Conservation (phyloP, 2,113 vertebrate species). For the Ochotona princeps region DNA sequence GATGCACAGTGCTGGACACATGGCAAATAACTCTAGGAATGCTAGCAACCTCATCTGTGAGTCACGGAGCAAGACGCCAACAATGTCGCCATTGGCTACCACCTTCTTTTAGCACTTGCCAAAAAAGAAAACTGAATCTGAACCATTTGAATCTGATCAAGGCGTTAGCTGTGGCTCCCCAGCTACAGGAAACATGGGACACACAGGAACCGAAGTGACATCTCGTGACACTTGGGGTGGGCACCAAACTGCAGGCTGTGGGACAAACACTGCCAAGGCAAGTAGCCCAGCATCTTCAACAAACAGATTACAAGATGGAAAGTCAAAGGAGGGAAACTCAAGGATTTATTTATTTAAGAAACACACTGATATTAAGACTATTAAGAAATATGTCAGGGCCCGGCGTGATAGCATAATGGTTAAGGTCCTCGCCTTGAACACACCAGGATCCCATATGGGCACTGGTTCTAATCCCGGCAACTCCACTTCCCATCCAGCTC, state of each 20-base stretch:
- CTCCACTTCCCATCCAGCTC: too few species aligned
- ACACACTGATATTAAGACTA: too few species aligned
- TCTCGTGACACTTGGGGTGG: constrained; percentile 15
- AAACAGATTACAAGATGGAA: constrained; percentile 4
- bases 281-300: constrained; percentile 46
- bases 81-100: background rate
- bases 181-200: constrained; percentile 47
- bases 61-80: background rate
- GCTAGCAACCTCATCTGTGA: constrained; percentile 16
- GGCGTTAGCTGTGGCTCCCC: constrained; percentile 21
- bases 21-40: constrained; percentile 15
- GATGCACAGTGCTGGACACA: background rate
- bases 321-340: background rate
- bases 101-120: constrained; percentile 46
- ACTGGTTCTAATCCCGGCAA: too few species aligned
- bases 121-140: constrained; percentile 64
- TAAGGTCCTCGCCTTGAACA: too few species aligned
- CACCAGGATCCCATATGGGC: too few species aligned
- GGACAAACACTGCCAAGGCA: background rate
- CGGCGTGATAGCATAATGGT: too few species aligned
- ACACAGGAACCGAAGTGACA: constrained; percentile 12
- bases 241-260: constrained; percentile 16
- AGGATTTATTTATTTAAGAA: constrained; percentile 24
- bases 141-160: constrained; percentile 66
- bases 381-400: background rate